These are phyloP conservation scores for Ceyx margarethae DNA, from an alignment of 2,113 vertebrate genomes.

Conservation along the genomic window DNA sequence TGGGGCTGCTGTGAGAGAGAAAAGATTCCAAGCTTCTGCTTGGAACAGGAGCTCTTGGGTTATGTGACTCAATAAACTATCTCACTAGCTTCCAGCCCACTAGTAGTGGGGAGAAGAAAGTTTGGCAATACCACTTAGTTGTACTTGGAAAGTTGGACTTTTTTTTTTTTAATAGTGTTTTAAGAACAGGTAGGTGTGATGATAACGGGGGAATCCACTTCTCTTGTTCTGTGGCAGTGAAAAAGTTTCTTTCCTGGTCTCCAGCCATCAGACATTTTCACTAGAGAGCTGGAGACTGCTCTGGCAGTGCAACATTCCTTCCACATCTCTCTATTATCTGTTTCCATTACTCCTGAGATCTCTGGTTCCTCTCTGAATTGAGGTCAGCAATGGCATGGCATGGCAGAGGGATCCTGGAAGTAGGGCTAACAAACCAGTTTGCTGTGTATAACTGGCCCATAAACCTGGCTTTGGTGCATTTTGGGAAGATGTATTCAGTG, in stretches of 20 bases:
- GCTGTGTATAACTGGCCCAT: not conserved
- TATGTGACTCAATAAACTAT: no score
- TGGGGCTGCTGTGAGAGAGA: not conserved
- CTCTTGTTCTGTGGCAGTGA: not conserved
- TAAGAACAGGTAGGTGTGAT: not conserved
- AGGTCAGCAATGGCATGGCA: not conserved
- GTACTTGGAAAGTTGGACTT: not conserved
- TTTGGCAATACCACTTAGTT: not conserved
- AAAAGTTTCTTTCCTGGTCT: not conserved
- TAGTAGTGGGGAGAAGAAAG: not conserved
- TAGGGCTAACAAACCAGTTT: not conserved
- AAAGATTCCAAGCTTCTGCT: not conserved
- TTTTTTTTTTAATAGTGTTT: not conserved
- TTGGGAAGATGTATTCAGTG: not conserved
- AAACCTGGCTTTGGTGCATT: not conserved
- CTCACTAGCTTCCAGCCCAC: not conserved
- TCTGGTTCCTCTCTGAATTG: not conserved
- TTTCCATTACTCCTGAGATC: not conserved
- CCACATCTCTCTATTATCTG: not conserved
- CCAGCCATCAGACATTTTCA: not conserved
- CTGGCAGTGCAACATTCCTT: not conserved
- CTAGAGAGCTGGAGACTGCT: not conserved
- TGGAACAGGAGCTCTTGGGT: not conserved
- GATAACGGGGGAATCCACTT: fast-evolving
- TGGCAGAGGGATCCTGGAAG: not conserved